Percentiles rank a stretch among this genome's conserved stretches.
phyloP scores from a whole-genome alignment of 2,888 invertebrate genomes.

The Clitarchus hookeri region DNA sequence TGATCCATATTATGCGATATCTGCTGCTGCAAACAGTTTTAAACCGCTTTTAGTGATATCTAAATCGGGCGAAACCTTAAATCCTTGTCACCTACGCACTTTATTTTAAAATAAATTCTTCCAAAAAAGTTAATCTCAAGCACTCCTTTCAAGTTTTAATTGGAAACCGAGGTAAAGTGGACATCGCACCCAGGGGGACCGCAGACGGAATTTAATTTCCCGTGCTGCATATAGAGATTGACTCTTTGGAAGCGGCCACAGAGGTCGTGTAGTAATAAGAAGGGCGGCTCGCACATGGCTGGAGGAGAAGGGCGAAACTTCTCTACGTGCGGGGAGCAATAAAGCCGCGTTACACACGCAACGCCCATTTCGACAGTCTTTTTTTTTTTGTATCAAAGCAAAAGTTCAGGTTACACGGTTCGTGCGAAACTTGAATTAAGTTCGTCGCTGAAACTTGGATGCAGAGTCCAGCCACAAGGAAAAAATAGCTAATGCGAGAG shows the following conservation, averaged over 20 bases:
- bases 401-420: background rate
- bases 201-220: background rate
- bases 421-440: background rate
- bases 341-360: constrained; percentile 1
- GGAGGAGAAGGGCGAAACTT: background rate
- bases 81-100: background rate
- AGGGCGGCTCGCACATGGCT: background rate
- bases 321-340: background rate
- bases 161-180: constrained; percentile 1
- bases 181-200: background rate
- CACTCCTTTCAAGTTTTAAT: background rate
- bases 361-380: background rate
- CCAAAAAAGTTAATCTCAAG: background rate
- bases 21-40: no score
- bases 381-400: background rate
- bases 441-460: background rate
- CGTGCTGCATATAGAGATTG: background rate
- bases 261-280: background rate
- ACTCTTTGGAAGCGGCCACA: background rate
- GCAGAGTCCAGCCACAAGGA: background rate
- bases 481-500: background rate
- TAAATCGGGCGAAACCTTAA: background rate
- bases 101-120: background rate
- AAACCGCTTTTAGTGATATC: background rate
- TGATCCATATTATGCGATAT: no score